Evolutionary conservation across 2,113 vertebrate genomes (phyloP).

Genomic region (Casuarius casuarius): DNA sequence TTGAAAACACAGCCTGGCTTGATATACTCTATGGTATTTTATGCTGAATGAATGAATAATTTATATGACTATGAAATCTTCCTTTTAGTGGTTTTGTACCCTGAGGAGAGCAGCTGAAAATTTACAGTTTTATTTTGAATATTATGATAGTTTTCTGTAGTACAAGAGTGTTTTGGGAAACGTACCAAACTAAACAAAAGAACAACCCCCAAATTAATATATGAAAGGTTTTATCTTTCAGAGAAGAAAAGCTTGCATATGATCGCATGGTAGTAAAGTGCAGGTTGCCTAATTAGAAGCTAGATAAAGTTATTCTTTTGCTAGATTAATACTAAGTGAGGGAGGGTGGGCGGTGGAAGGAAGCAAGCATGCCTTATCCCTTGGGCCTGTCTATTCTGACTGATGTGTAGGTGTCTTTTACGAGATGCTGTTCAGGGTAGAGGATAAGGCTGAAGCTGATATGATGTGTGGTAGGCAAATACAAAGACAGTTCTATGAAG

Average conservation of each 20-base stretch:
- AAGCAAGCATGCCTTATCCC: not conserved
- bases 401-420: not conserved
- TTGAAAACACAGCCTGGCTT: not conserved
- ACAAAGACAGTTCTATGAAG: not conserved
- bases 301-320: not conserved
- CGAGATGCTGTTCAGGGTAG: not conserved
- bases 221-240: not conserved
- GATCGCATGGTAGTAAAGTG: not conserved
- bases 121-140: slow-evolving; percentile 5
- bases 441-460: not conserved
- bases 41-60: slow-evolving; percentile 13
- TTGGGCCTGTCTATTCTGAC: not conserved
- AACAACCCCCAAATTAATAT: not conserved
- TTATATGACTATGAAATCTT: not conserved
- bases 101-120: slow-evolving; percentile 5
- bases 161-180: not conserved
- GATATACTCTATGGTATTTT: not conserved
- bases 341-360: not conserved
- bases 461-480: not conserved
- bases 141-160: not conserved
- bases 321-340: not conserved
- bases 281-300: not conserved
- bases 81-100: slow-evolving; percentile 2
- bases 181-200: not conserved
- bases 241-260: not conserved